Conservation (phyloP, 2,888 invertebrate species). For the Drosophila suboccidentalis region DNA sequence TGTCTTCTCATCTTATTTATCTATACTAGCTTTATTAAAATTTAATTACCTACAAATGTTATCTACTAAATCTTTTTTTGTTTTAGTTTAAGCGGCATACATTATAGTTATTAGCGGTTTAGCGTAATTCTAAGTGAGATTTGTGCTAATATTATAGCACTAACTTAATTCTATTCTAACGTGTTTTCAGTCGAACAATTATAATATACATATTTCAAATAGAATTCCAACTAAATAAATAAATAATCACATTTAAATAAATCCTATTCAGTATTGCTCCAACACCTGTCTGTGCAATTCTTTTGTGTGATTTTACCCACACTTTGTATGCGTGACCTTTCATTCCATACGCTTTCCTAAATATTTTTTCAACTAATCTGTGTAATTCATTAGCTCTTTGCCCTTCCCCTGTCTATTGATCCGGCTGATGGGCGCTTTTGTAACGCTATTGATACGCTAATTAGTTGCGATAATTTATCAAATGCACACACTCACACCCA, state of each 20-base stretch:
- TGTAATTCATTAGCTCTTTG: conserved; percentile 34
- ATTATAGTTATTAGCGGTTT: too few species aligned
- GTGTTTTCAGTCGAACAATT: background rate
- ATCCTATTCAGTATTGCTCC: background rate
- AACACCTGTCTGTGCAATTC: background rate
- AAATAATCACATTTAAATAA: background rate
- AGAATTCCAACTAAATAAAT: background rate
- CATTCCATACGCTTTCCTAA: conserved; percentile 6
- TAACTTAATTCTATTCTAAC: background rate
- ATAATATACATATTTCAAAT: background rate
- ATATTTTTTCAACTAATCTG: conserved; percentile 41
- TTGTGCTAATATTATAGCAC: background rate
- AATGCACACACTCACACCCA: conserved; percentile 17
- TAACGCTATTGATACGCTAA: conserved; percentile 74
- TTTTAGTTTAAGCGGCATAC: too few species aligned
- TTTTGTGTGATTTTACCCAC: background rate
- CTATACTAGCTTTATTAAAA: too few species aligned
- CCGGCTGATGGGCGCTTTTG: conserved; percentile 33
- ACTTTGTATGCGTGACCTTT: conserved; percentile 1
- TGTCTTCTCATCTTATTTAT: too few species aligned
- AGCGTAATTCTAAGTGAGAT: background rate
- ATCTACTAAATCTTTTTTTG: too few species aligned
- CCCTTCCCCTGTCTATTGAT: background rate
- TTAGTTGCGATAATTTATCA: conserved; percentile 74
- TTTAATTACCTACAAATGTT: too few species aligned